Conservation (phyloP, 1,140 invertebrate species). For the Procambarus clarkii region DNA sequence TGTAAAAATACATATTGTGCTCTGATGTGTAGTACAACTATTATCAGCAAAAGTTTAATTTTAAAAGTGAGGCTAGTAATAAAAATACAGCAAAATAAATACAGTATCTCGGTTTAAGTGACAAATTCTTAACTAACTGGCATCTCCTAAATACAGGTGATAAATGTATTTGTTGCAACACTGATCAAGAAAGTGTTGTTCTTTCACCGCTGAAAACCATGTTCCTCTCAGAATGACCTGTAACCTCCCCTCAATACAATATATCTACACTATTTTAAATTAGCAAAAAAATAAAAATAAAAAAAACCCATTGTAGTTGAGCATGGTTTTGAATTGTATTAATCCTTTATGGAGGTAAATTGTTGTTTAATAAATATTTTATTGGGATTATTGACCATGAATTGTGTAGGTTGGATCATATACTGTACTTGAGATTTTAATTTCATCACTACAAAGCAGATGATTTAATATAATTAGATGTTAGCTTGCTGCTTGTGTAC, state of each 20-base stretch:
- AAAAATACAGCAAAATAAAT: neutral
- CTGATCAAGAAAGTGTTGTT: neutral
- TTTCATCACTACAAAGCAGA: neutral
- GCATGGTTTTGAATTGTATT: neutral
- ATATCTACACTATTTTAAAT: neutral
- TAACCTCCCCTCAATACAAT: neutral
- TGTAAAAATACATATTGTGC: neutral
- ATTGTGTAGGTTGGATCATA: neutral
- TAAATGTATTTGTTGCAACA: neutral
- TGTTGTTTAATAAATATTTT: neutral
- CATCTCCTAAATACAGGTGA: neutral
- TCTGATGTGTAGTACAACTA: too few relatives aligned
- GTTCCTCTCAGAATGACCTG: neutral
- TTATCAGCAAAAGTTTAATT: too few relatives aligned
- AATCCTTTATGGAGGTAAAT: neutral
- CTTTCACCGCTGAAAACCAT: neutral
- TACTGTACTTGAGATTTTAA: neutral
- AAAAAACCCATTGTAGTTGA: neutral
- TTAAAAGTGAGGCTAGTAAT: too few relatives aligned
- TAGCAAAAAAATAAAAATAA: neutral
- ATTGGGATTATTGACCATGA: neutral
- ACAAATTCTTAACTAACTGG: too few relatives aligned
- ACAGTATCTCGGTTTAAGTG: too few relatives aligned
- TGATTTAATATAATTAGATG: neutral
- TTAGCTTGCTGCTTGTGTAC: neutral